Evolutionary conservation across 2,797 vertebrate genomes (phyloP), one percentile per base, ranked within the genome.

Genomic region (Acrossocheilus wenchowensis): DNA sequence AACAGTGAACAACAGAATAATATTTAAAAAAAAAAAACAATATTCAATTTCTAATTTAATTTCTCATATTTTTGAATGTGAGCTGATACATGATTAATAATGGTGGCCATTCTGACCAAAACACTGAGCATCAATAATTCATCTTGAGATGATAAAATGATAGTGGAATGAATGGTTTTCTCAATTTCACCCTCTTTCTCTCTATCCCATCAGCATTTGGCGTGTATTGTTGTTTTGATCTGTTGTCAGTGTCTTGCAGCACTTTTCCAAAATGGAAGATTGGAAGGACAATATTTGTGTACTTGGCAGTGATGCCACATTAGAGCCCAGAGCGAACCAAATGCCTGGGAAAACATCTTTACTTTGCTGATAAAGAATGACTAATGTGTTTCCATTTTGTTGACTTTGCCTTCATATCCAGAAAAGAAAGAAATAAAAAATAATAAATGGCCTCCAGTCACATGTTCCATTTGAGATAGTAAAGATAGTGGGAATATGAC

Each of bases 101-200:
- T 64, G 62, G 26, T 71, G 69, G 77, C 66, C 80, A 83, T 66
- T 66, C 73, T 45, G 82, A 71, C 83, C 80, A 81, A 84, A 89
- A 86, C 82, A 78, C 87, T 69, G 81, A 82, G 73, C 78, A 68
- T 89, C 48, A 84, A 88, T 87, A 88, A 88, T 88, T 88, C 72
- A 89, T 78, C 62, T 36, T 69, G 77, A 82, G 73, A 72, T 88
- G 82, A 89, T 72, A 83, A 68, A 85, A 30, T 30, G 30, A 30
- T 30, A 30, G 30, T 30, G 30, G 30, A 30, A 30, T 30, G 30
- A 81, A 81, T 80, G 5, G 9, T 64, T 82, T 84, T 79, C 19
- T 81, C 71, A 62, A 48, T 66, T 62, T 74, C 19, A 19, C 43
- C 54, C 54, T 77, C 73, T 36, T 26, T 39, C 14, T 80, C n/a